These are phyloP conservation scores for Ia io DNA, from an alignment of 2,113 vertebrate species.

Conservation along the genomic window DNA sequence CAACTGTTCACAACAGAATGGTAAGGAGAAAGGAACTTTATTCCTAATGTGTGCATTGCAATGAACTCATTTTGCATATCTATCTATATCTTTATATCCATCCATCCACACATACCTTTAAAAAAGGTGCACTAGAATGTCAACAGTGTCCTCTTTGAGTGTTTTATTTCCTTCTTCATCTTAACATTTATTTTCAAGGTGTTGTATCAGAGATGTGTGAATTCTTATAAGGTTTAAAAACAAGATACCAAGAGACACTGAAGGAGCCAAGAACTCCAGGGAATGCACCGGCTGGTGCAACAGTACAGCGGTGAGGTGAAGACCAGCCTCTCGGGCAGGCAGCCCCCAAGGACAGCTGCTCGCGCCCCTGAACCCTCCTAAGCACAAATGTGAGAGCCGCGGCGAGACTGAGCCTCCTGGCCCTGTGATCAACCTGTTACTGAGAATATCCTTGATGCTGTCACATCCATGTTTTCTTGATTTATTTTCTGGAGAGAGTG, in stretches of 20 bases:
- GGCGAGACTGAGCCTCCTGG: neutral
- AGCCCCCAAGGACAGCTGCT: too few species aligned
- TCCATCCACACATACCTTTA: neutral
- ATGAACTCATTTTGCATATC: neutral
- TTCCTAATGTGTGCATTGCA: too few species aligned
- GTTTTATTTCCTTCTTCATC: neutral
- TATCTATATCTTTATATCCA: neutral
- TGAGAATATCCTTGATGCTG: neutral
- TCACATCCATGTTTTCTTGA: neutral
- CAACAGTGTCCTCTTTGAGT: neutral
- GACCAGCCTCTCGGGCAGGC: neutral
- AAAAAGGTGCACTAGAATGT: neutral
- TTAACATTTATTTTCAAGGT: neutral
- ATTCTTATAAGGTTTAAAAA: neutral
- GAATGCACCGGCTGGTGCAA: fast-evolving
- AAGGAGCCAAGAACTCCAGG: neutral
- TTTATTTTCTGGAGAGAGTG: neutral
- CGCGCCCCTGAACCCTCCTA: neutral
- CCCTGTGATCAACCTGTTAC: neutral
- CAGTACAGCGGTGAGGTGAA: neutral
- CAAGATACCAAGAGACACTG: neutral
- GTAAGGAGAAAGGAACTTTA: neutral
- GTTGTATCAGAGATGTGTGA: neutral
- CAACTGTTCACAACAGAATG: neutral
- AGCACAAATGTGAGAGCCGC: neutral